A percentile compares a stretch with the other conserved stretches of the same genome.
Conservation (phyloP, 2,113 vertebrate genomes). For the Neolamprologus brichardi region DNA sequence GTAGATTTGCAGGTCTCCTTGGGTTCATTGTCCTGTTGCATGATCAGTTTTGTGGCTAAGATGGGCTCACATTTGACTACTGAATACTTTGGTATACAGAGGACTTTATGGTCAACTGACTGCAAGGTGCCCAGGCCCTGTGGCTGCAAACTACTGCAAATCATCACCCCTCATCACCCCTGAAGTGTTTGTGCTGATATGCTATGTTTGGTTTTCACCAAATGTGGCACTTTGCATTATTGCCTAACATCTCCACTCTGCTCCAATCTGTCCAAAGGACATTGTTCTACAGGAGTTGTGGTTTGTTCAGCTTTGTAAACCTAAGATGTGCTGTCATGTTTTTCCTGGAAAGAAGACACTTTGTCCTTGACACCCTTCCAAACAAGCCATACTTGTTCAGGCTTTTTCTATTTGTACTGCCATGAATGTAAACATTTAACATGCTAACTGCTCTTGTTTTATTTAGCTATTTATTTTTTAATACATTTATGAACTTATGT, state of each 20-base stretch:
- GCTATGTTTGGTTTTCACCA: neutral
- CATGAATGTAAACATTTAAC: neutral
- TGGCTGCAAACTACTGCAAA: neutral
- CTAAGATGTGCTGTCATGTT: neutral
- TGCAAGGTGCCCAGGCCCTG: neutral
- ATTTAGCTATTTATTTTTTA: neutral
- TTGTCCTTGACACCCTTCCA: neutral
- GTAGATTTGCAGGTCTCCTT: neutral
- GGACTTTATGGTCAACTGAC: neutral
- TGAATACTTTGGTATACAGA: neutral
- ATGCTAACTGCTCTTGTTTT: neutral
- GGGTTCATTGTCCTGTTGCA: neutral
- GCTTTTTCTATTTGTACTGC: neutral
- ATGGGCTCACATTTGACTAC: neutral
- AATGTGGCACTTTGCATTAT: neutral
- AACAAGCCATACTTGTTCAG: neutral
- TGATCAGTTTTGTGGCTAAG: neutral
- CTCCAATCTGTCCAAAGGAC: neutral
- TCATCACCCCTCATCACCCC: neutral
- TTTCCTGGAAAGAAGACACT: neutral
- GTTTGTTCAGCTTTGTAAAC: neutral
- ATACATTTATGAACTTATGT: neutral
- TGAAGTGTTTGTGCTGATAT: neutral
- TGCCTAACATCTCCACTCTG: neutral
- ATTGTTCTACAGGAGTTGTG: neutral